phyloP scores from a whole-genome alignment of 2,113 vertebrate species.

The Alosa alosa region DNA sequence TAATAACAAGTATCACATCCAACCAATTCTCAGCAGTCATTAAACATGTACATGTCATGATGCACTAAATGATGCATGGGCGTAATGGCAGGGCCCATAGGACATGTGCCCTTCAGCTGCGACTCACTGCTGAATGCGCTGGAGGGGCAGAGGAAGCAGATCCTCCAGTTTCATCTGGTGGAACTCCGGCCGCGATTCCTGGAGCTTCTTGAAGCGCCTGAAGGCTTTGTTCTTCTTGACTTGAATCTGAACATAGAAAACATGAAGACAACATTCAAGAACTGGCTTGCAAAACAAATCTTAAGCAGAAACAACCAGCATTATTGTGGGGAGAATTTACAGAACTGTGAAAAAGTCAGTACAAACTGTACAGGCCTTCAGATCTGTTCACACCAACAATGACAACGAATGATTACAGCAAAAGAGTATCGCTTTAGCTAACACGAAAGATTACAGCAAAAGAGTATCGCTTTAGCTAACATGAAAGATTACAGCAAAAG shows the following conservation, averaged over 20 bases:
- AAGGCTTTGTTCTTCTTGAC: constrained; percentile 86
- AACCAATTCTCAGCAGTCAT: not conserved
- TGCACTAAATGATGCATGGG: not conserved
- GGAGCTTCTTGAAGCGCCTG: constrained; percentile 82
- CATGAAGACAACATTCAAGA: not conserved
- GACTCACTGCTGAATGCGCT: constrained; percentile 83
- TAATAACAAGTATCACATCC: not conserved
- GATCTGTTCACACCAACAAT: too few species aligned
- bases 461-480: too few species aligned
- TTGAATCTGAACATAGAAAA: constrained; percentile 69
- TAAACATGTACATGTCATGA: not conserved
- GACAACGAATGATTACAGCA: too few species aligned
- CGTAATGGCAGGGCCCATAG: not conserved
- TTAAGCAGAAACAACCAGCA: not conserved
- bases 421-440: too few species aligned
- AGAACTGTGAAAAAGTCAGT: too few species aligned
- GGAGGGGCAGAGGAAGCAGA: constrained; percentile 81
- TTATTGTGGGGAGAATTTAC: not conserved
- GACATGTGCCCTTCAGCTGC: not conserved
- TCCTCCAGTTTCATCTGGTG: constrained; percentile 77
- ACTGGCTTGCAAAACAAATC: not conserved
- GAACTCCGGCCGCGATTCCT: constrained; percentile 87
- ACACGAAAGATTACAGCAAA: too few species aligned
- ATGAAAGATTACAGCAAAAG: too few species aligned
- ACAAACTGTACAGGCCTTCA: too few species aligned